Percentiles rank a stretch among this genome's conserved stretches.
These are phyloP conservation scores for Thera britannica DNA, from an alignment of 2,888 invertebrate species.

Conservation along the genomic window DNA sequence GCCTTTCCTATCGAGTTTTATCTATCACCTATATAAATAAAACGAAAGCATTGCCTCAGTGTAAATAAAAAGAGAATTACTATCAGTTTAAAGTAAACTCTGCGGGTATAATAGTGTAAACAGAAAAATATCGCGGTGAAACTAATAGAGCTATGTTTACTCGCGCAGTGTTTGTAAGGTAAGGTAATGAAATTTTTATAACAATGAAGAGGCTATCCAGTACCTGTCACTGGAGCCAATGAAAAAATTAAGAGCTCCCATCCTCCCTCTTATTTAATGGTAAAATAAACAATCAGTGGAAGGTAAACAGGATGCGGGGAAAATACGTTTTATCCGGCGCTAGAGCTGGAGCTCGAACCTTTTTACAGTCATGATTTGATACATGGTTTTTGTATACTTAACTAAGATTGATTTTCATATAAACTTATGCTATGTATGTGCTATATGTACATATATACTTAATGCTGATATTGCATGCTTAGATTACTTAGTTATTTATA, in stretches of 20 bases:
- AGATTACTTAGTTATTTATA: no score
- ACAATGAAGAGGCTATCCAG: constrained; percentile 43
- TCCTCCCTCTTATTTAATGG: constrained; percentile 38
- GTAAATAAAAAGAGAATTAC: constrained; percentile 77
- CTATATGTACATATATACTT: no score
- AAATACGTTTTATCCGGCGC: constrained; percentile 42
- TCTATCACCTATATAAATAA: constrained; percentile 78
- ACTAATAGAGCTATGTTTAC: constrained; percentile 49
- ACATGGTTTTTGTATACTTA: neutral
- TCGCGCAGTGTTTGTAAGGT: constrained; percentile 35
- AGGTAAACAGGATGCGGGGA: constrained; percentile 43
- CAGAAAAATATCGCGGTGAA: constrained; percentile 57
- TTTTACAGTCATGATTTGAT: constrained; percentile 11
- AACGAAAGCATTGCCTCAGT: constrained; percentile 68
- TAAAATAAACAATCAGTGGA: constrained; percentile 39
- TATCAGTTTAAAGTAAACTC: constrained; percentile 71
- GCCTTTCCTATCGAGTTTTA: constrained; percentile 73
- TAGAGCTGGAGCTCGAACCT: constrained; percentile 16
- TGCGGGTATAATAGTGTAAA: constrained; percentile 69
- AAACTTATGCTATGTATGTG: no score
- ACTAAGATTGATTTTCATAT: neutral
- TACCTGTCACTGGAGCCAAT: constrained; percentile 32
- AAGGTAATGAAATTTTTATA: constrained; percentile 45
- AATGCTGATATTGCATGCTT: no score
- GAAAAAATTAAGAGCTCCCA: constrained; percentile 39